These are phyloP conservation scores for Odontomyia ornata DNA, from an alignment of 2,888 invertebrate genomes.

Conservation along the genomic window DNA sequence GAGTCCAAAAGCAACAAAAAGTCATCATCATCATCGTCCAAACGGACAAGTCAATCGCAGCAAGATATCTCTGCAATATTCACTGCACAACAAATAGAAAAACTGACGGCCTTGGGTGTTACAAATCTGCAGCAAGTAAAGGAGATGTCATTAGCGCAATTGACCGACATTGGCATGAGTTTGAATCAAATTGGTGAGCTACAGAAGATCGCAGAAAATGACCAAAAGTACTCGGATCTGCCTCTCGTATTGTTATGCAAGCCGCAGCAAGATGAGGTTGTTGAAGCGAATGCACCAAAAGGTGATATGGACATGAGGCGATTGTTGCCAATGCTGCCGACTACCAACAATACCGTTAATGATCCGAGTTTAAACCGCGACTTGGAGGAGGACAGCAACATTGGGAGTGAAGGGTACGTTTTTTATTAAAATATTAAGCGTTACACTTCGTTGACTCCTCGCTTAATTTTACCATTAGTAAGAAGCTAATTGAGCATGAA, in stretches of 20 bases:
- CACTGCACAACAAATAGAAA: slow-evolving; percentile 23
- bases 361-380: not conserved
- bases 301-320: slow-evolving; percentile 32
- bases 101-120: slow-evolving; percentile 35
- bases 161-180: slow-evolving; percentile 44
- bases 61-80: slow-evolving; percentile 36
- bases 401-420: not conserved
- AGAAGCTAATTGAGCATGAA: too few relatives aligned
- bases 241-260: too few relatives aligned
- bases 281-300: slow-evolving; percentile 9
- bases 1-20: not conserved
- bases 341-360: not conserved
- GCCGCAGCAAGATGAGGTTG: not conserved
- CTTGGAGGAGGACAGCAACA: not conserved
- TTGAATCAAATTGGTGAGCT: slow-evolving; percentile 36
- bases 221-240: not conserved
- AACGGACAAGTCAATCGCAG: not conserved
- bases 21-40: not conserved
- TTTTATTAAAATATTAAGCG: too few relatives aligned
- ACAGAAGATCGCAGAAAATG: slow-evolving; percentile 12
- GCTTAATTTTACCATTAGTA: too few relatives aligned
- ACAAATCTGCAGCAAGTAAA: slow-evolving; percentile 26
- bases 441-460: too few relatives aligned
- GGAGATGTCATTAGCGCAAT: slow-evolving; percentile 44
- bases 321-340: slow-evolving; percentile 17